Evolutionary conservation across 2,888 invertebrate genomes (phyloP).

Genomic region (Amphipoea lucens): DNA sequence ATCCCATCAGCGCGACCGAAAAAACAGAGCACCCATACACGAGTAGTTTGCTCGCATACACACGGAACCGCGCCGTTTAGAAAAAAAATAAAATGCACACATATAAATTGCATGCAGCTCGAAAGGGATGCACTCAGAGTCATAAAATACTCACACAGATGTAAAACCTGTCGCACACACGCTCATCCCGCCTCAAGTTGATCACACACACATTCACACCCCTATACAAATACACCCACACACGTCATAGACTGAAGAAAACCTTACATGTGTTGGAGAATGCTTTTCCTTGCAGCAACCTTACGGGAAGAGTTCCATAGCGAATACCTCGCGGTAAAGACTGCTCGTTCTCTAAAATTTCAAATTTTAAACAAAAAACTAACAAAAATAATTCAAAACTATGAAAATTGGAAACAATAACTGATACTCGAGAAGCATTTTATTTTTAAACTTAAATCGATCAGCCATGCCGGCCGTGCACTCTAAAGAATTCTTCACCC

Average conservation of each 20-base stretch:
- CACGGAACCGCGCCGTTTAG: slow-evolving; percentile 83
- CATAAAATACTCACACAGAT: slow-evolving; percentile 87
- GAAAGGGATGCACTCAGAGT: slow-evolving; percentile 91
- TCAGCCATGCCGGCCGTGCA: slow-evolving; percentile 76
- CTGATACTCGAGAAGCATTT: slow-evolving; percentile 51
- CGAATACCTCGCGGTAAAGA: slow-evolving; percentile 91
- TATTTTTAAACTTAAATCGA: slow-evolving; percentile 78
- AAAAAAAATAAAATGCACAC: slow-evolving; percentile 89
- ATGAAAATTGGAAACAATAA: slow-evolving; percentile 69
- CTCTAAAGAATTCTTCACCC: slow-evolving; percentile 84
- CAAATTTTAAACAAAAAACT: slow-evolving; percentile 69
- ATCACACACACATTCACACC: slow-evolving; percentile 77
- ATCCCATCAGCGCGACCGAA: slow-evolving; percentile 67
- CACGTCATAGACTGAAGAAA: slow-evolving; percentile 82
- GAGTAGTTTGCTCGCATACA: slow-evolving; percentile 79
- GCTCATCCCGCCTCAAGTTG: slow-evolving; percentile 73
- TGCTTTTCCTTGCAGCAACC: slow-evolving; percentile 91
- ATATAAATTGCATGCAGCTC: slow-evolving; percentile 89
- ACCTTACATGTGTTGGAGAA: slow-evolving; percentile 89
- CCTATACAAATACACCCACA: slow-evolving; percentile 79
- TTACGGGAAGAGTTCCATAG: slow-evolving; percentile 90
- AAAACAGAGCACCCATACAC: slow-evolving; percentile 87
- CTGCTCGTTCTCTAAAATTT: slow-evolving; percentile 83
- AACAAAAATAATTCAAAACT: slow-evolving; percentile 57
- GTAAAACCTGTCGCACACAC: slow-evolving; percentile 70